Evolutionary conservation across 2,797 vertebrate species (phyloP), one percentile per base, ranked within the genome.

Genomic region (Pogonophryne albipinna): DNA sequence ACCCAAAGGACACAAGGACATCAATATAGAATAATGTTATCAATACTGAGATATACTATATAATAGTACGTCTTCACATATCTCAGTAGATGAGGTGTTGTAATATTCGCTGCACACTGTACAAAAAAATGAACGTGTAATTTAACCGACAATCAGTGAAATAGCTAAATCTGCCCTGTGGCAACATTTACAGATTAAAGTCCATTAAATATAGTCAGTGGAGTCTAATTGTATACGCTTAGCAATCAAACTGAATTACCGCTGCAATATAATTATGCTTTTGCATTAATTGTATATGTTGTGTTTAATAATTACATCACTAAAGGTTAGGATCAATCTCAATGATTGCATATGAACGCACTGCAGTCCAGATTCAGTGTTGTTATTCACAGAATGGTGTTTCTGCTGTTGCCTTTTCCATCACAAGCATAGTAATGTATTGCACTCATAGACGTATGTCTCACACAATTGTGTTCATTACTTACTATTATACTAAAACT

Each of bases 101-200:
- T 14, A 31, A 20, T 49, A 14, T 69, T 38, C 2, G 0, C 55
- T 44, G 42, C 13, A 63, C 12, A 10, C 10, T 20, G 19, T 23
- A 50, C 5, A n/a, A 38, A 31, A 61, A 51, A 42, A 3, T 71
- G 56, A 52, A 58, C 52, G 31, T 49, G 15, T 74, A 57, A 61
- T 60, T 79, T 47, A 58, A 38, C 9, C 16, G 6, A 56, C 23
- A 44, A 41, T 42, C 10, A 15, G 0, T 67, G 34, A 66, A 44
- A 77, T 63, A 66, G 23, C 1, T 0, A 59, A 60, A 68, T 16
- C 47, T 47, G 15, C 34, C 55, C 41, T 19, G 6, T 42, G 56
- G 63, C 57, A 53, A 41, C 57, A 56, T 70, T 66, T 60, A 78
- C 46, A 41, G 44, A 71, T 41, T 4, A 27, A 71, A 80, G 42